Evolutionary conservation across 2,888 invertebrate genomes (phyloP).

Genomic region (Pogonocherus hispidulus): DNA sequence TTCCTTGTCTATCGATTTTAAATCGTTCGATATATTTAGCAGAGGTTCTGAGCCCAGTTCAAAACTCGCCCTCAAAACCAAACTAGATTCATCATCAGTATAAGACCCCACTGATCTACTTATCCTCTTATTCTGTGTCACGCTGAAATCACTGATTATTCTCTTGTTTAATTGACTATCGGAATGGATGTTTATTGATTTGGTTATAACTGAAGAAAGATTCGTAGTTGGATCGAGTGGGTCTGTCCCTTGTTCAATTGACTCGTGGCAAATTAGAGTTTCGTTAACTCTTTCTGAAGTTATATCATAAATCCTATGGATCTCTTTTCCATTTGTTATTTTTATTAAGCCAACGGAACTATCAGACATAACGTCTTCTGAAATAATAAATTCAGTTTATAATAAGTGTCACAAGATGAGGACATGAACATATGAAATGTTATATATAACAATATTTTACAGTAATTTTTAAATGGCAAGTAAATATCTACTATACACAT

Average conservation of each 20-base stretch:
- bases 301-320: conserved; percentile 32
- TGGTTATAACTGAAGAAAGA: conserved; percentile 42
- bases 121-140: conserved; percentile 51
- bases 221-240: conserved; percentile 57
- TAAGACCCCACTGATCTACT: conserved; percentile 62
- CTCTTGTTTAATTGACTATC: conserved; percentile 36
- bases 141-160: background rate
- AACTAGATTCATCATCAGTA: conserved; percentile 54
- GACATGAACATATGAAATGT: background rate
- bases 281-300: background rate
- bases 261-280: conserved; percentile 33
- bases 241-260: conserved; percentile 66
- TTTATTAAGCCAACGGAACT: conserved; percentile 31
- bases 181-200: conserved; percentile 41
- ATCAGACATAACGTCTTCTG: conserved; percentile 8
- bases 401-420: background rate
- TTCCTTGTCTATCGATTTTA: background rate
- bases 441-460: background rate
- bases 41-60: conserved; percentile 60
- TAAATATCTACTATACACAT: too few species aligned
- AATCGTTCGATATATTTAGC: conserved; percentile 27
- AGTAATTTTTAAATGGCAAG: too few species aligned
- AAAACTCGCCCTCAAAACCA: conserved; percentile 44
- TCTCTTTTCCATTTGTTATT: conserved; percentile 41
- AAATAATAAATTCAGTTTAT: background rate